These are phyloP conservation scores for Sebastolobus altivelis DNA, from an alignment of 2,797 vertebrate species.

Conservation along the genomic window DNA sequence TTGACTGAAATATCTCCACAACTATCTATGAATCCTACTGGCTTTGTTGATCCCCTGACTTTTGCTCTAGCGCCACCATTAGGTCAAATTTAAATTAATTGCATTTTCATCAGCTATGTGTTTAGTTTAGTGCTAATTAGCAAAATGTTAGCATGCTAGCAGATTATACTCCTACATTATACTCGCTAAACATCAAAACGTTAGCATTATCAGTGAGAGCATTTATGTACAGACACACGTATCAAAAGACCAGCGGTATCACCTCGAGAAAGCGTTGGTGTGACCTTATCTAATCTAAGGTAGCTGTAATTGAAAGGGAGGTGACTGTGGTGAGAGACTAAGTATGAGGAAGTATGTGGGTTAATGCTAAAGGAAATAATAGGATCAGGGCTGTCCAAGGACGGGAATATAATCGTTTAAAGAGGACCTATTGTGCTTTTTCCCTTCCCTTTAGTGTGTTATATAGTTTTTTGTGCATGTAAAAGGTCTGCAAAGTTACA, in stretches of 20 bases:
- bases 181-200: too few relatives aligned
- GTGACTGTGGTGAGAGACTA: not conserved
- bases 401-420: not conserved
- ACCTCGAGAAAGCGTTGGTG: not conserved
- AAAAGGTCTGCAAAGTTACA: too few relatives aligned
- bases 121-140: not conserved
- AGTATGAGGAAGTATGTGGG: not conserved
- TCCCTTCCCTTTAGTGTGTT: too few relatives aligned
- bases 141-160: not conserved
- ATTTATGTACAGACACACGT: not conserved
- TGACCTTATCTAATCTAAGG: conserved; percentile 8
- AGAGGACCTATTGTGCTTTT: too few relatives aligned
- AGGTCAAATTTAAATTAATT: not conserved
- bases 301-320: not conserved
- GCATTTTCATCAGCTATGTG: not conserved
- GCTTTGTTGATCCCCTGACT: not conserved
- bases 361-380: not conserved
- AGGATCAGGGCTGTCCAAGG: not conserved
- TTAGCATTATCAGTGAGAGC: not conserved
- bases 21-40: not conserved
- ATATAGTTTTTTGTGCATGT: too few relatives aligned
- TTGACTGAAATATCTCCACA: not conserved
- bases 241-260: not conserved
- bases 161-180: not conserved
- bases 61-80: not conserved